Base-by-base conservation (phyloP, 2,113 vertebrate genomes). In the Atractosteus spatula region DNA sequence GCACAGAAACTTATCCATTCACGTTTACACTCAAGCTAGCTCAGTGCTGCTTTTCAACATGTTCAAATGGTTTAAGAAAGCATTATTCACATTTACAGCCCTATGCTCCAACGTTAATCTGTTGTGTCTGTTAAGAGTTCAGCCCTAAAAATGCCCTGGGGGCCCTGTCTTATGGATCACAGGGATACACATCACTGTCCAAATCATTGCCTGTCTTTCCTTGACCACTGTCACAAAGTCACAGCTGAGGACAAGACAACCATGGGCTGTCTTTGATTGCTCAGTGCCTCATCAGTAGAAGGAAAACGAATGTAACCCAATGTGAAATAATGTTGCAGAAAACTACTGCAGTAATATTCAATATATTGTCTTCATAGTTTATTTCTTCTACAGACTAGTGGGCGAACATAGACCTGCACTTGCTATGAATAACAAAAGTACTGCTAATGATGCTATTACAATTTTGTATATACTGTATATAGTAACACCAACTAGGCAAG, bases 101-200 rank as follows among this genome's bases (percentile, higher is more conserved):
- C 29, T 7, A 56, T 29, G 41, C 55, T 55, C 59, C 29, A 29
- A 51, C 14, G 42, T 17, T 29, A 55, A 62, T 62, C 62, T 44
- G 62, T 41, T 29, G 69, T 64, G 56, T 41, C n/a, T 51, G 42
- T 62, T 42, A 61, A 66, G 17, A 47, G 44, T 70, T 74, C 64
- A 69, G 13, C 57, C 62, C 44, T 43, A 1, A 57, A 51, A 29
- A 42, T 65, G 55, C 71, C 29, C 41, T 3, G 51, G 57, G 62
- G 47, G 76, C 74, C 62, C 71, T 80, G 73, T 80, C 71, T 72
- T 56, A 61, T 51, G 68, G 68, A 81, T 70, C 62, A 76, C 67
- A 70, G 42, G 68, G 14, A 57, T 14, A 16, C n/a, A 72, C 63
- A 61, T 68, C 17, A 14, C 54, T 41, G 54, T 10, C 7, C 11